Evolutionary conservation across 2,113 vertebrate genomes (phyloP).

Genomic region (Ailurus styani): DNA sequence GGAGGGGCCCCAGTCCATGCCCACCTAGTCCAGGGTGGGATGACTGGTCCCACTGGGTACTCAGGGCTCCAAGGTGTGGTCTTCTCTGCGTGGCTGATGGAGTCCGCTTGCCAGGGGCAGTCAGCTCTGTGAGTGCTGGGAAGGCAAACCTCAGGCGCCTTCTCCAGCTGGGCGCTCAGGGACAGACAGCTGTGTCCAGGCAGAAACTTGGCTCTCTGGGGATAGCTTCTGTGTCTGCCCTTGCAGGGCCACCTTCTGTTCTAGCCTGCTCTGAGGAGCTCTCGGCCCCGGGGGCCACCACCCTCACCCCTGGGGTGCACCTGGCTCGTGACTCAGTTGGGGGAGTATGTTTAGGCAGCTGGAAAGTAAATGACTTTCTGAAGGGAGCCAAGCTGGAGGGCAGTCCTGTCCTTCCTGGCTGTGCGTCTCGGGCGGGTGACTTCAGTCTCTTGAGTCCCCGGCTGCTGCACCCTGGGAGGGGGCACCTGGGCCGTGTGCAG

Average conservation of each 20-base stretch:
- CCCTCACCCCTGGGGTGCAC: background rate
- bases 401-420: background rate
- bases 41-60: background rate
- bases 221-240: background rate
- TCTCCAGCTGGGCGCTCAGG: background rate
- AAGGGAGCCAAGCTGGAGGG: background rate
- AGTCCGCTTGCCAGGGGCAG: background rate
- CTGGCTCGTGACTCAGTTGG: background rate
- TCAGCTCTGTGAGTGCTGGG: too few species aligned
- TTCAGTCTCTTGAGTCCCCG: background rate
- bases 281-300: accelerated
- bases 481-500: background rate
- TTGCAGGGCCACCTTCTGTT: background rate
- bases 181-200: background rate
- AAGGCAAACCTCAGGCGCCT: background rate
- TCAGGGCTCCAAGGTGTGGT: accelerated
- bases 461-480: background rate
- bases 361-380: background rate
- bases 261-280: background rate
- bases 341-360: background rate
- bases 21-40: background rate
- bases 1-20: background rate
- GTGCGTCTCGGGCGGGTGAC: too few species aligned
- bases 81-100: accelerated
- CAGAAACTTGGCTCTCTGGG: background rate